These are phyloP conservation scores for Campylomormyrus tamandua DNA, from an alignment of 2,113 vertebrate genomes.

Conservation along the genomic window DNA sequence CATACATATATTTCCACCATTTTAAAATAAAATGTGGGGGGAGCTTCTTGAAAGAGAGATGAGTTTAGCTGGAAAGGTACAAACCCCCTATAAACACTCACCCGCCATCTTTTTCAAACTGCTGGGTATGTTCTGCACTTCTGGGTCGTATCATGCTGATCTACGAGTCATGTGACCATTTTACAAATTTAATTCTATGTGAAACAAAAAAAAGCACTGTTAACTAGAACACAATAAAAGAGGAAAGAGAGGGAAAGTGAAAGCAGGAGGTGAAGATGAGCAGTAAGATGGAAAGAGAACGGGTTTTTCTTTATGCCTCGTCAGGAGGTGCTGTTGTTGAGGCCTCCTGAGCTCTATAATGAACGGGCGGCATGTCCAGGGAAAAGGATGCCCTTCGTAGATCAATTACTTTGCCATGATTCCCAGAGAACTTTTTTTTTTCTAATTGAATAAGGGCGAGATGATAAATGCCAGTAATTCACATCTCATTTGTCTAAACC, in stretches of 20 bases:
- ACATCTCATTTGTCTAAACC: slow-evolving; percentile 23
- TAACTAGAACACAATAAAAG: not conserved
- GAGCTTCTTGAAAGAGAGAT: not conserved
- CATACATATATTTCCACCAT: not conserved
- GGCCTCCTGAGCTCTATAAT: not conserved
- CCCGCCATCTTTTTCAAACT: not conserved
- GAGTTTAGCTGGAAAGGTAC: not conserved
- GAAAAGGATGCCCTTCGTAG: not conserved
- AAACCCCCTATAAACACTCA: not conserved
- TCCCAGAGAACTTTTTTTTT: slow-evolving; percentile 23
- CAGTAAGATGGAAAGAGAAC: not conserved
- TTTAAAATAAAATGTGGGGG: not conserved
- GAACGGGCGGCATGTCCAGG: not conserved
- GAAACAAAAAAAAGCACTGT: not conserved
- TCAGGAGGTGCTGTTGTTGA: not conserved
- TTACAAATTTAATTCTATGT: not conserved
- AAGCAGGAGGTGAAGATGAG: not conserved
- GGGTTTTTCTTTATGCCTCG: not conserved
- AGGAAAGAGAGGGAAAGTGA: not conserved
- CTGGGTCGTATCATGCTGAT: not conserved
- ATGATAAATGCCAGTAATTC: slow-evolving; percentile 32
- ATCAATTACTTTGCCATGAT: slow-evolving; percentile 23
- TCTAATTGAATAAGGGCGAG: slow-evolving; percentile 28
- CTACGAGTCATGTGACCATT: not conserved
- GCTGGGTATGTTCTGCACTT: not conserved